These are phyloP conservation scores for Meloidogyne chitwoodi DNA, from an alignment of 1,140 invertebrate species.

Conservation along the genomic window DNA sequence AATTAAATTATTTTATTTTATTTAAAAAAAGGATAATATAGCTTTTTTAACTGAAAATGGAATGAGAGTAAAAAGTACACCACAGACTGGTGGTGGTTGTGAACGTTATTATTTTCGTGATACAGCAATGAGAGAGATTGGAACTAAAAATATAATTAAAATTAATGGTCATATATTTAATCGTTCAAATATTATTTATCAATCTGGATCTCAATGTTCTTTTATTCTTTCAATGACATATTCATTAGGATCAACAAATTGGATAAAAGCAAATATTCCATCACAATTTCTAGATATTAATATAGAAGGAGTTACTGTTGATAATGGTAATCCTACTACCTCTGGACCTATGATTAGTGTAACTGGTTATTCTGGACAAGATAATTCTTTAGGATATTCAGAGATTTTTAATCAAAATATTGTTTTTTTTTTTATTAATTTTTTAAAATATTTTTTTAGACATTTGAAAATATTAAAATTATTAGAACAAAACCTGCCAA, in stretches of 20 bases:
- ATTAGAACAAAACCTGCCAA: neutral
- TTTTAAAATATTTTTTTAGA: neutral
- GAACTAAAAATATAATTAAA: neutral
- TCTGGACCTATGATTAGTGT: neutral
- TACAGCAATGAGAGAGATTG: slow-evolving; percentile 14
- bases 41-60: slow-evolving; percentile 12
- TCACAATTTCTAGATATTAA: slow-evolving; percentile 2
- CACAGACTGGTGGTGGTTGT: slow-evolving; percentile 1
- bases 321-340: slow-evolving; percentile 2
- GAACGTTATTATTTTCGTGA: neutral
- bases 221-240: neutral
- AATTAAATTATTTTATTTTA: too few relatives aligned
- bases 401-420: slow-evolving; percentile 7
- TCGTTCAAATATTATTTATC: neutral
- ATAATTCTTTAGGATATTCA: neutral
- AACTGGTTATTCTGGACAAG: neutral
- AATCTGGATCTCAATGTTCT: neutral
- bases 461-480: neutral
- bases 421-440: neutral
- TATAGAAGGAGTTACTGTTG: neutral
- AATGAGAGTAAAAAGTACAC: neutral
- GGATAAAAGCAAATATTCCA: neutral
- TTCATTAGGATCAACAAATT: neutral
- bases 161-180: neutral
- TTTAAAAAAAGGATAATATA: neutral